Evolutionary conservation across 1,140 invertebrate genomes (phyloP).

Genomic region (Apis laboriosa): DNA sequence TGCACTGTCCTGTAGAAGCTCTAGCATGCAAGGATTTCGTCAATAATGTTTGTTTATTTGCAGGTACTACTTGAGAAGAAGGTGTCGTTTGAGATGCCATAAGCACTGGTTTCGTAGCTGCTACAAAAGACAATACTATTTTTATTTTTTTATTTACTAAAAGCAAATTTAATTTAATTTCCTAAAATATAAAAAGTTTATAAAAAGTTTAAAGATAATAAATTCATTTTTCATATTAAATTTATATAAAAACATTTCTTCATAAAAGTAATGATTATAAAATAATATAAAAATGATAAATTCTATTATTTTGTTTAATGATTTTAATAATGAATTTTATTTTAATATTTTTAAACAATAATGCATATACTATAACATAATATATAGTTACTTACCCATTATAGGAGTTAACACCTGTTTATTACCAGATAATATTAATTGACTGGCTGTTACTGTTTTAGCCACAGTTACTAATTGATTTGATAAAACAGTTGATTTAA

Average conservation of each 20-base stretch:
- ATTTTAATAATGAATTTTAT: not conserved
- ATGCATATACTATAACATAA: not conserved
- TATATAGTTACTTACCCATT: slow-evolving; percentile 80
- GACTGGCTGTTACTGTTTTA: slow-evolving; percentile 80
- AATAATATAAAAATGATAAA: not conserved
- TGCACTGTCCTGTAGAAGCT: slow-evolving; percentile 75
- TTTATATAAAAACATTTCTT: not conserved
- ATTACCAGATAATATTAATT: slow-evolving; percentile 82
- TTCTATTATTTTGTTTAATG: too few species aligned
- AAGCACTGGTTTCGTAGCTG: slow-evolving; percentile 78
- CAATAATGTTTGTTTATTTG: slow-evolving; percentile 79
- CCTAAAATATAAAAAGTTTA: not conserved
- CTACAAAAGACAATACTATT: slow-evolving; percentile 56
- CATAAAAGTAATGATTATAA: not conserved
- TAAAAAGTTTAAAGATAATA: not conserved
- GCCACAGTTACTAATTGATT: slow-evolving; percentile 78
- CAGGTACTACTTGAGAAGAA: slow-evolving; percentile 77
- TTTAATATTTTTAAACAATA: too few species aligned
- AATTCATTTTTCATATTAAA: not conserved
- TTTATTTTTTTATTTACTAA: not conserved
- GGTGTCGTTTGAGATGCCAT: slow-evolving; percentile 77
- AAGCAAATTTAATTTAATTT: not conserved
- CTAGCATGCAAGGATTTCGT: slow-evolving; percentile 78
- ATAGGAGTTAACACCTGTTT: slow-evolving; percentile 83
- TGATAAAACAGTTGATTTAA: slow-evolving; percentile 77